Base-by-base conservation (phyloP, 2,113 vertebrate genomes). In the Morone chrysops region DNA sequence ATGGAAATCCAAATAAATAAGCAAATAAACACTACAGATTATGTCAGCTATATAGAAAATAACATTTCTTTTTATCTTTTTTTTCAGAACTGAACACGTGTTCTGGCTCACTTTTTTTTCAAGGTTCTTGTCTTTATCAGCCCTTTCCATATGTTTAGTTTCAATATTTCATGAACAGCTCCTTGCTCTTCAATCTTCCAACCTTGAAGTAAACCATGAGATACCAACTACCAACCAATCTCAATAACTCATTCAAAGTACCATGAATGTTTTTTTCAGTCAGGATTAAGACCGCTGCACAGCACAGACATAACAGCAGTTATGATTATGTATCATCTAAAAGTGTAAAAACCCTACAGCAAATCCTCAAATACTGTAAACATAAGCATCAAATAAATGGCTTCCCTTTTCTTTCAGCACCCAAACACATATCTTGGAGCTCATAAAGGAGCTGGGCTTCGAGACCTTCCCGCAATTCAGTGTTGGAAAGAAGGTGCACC, bases 401-500 rank as follows among this genome's bases (percentile, higher is more conserved):
- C 5, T 10, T n/a, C 16, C 10, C 70, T 53, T 87, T 38, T 87
- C 12, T 80, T 67, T 69, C 78, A 96, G 95, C 57, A 92, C 95
- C 6, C 95, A 95, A 86, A 94, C 72, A 2, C 89, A 95, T 11
- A 31, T 95, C 62, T 76, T 95, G 86, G 92, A 93, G 73, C 94
- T 95, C 4, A 94, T 95, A 47, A 72, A 85, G 67, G 94, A 96
- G 51, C 87, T 95, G 47, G 92, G 88, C 5, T 22, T 95, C 31
- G 94, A 95, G 57, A 87, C 93, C 14, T 95, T 82, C 70, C 85
- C 87, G 0, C 95, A 96, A 38, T 95, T 90, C 89, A 93, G 74
- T 1, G 9, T 25, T n/a, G 95, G 94, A n/a, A 94, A 80, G 83
- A 95, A 95, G 73, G 93, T 96, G 70, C 81, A 92, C 51, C 94